These are phyloP conservation scores for Drosophila varians DNA, from an alignment of 1,140 invertebrate genomes.

Conservation along the genomic window DNA sequence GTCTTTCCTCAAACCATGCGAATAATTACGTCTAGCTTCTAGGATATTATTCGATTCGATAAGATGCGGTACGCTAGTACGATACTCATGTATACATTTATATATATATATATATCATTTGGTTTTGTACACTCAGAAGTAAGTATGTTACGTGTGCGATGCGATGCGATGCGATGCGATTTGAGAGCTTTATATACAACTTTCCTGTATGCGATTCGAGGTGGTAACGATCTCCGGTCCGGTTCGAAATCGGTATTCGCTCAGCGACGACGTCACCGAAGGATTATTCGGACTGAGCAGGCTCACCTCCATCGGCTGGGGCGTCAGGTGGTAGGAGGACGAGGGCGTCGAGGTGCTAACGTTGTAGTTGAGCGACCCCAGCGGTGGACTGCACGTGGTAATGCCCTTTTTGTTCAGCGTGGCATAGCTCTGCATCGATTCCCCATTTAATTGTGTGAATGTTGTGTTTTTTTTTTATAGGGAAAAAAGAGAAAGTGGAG, in stretches of 20 bases:
- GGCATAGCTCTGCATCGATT: slow-evolving; percentile 75
- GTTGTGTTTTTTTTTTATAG: not conserved
- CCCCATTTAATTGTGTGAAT: not conserved
- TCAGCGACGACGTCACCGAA: slow-evolving; percentile 86
- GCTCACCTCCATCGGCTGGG: slow-evolving; percentile 83
- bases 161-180: not conserved
- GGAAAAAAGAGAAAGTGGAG: slow-evolving; percentile 8
- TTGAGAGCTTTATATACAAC: slow-evolving; percentile 89
- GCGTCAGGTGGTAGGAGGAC: slow-evolving; percentile 79
- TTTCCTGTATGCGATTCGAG: slow-evolving; percentile 92
- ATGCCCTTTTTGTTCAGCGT: slow-evolving; percentile 82
- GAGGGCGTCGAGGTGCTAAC: slow-evolving; percentile 75
- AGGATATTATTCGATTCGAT: slow-evolving; percentile 66
- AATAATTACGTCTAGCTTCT: slow-evolving; percentile 66
- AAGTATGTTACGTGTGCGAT: slow-evolving; percentile 42
- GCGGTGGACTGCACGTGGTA: slow-evolving; percentile 80
- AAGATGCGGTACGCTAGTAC: slow-evolving; percentile 41
- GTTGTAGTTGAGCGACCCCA: slow-evolving; percentile 65
- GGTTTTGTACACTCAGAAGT: slow-evolving; percentile 60
- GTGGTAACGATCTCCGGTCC: slow-evolving; percentile 92
- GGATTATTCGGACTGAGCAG: slow-evolving; percentile 83
- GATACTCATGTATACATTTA: slow-evolving; percentile 54
- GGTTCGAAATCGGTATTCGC: slow-evolving; percentile 87
- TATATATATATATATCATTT: slow-evolving; percentile 33
- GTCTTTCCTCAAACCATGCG: slow-evolving; percentile 81